phyloP scores from a whole-genome alignment of 2,888 invertebrate genomes.

The Lasioglossum figueresi region DNA sequence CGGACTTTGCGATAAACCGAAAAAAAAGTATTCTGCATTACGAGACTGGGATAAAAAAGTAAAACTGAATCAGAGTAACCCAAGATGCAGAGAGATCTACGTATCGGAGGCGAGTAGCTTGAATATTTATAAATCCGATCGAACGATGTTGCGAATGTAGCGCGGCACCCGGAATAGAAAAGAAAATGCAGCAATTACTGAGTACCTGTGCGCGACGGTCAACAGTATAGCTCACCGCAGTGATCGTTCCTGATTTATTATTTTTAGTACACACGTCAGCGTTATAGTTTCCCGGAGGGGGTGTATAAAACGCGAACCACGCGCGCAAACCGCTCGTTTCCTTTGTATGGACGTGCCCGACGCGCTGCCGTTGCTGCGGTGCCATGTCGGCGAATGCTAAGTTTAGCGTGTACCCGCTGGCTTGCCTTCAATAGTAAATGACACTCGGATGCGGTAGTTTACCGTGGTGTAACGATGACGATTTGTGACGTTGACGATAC shows the following conservation, averaged over 20 bases:
- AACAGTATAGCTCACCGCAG: conserved; percentile 20
- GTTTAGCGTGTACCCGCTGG: conserved; percentile 67
- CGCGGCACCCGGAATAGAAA: not conserved
- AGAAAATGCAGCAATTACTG: conserved; percentile 2
- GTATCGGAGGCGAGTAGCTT: not conserved
- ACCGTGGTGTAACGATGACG: conserved; percentile 70
- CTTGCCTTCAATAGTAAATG: conserved; percentile 75
- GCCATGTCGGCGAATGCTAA: conserved; percentile 60
- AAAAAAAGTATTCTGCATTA: not conserved
- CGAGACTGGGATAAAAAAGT: not conserved
- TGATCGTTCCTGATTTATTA: conserved; percentile 59
- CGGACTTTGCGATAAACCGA: conserved; percentile 31
- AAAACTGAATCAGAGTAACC: not conserved
- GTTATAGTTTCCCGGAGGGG: conserved; percentile 50
- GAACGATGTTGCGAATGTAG: not conserved
- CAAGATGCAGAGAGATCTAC: not conserved
- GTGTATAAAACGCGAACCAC: conserved; percentile 40
- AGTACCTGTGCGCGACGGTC: not conserved
- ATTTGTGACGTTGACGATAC: conserved; percentile 70
- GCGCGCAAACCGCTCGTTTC: conserved; percentile 61
- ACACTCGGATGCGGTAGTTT: conserved; percentile 74
- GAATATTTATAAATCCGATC: conserved; percentile 13
- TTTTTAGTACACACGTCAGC: conserved; percentile 67
- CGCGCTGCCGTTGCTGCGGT: not conserved
- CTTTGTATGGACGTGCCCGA: conserved; percentile 58